These are phyloP conservation scores for Bombylius major DNA, from an alignment of 2,888 invertebrate genomes.

Conservation along the genomic window DNA sequence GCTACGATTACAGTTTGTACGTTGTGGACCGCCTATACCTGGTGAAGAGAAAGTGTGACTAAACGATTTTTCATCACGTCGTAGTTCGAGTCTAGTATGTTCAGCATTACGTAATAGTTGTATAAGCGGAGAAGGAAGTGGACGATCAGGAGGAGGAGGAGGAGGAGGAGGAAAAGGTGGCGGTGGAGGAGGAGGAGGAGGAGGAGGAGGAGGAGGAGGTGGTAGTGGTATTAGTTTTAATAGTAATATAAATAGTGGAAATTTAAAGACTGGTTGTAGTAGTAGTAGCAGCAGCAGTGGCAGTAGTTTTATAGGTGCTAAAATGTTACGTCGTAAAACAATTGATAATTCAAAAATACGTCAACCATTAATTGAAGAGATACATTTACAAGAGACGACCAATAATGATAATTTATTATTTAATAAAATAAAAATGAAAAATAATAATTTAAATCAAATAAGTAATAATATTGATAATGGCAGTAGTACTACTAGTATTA, in stretches of 20 bases:
- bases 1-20: slow-evolving; percentile 58
- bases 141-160: not conserved
- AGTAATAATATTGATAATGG: too few relatives aligned
- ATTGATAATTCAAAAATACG: slow-evolving; percentile 27
- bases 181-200: not conserved
- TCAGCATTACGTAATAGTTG: not conserved
- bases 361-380: slow-evolving; percentile 30
- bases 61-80: slow-evolving; percentile 37
- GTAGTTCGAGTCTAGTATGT: slow-evolving; percentile 24
- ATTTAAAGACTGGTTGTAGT: slow-evolving; percentile 1
- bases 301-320: slow-evolving; percentile 13
- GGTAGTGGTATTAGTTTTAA: slow-evolving; percentile 13
- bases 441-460: too few relatives aligned
- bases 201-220: slow-evolving; percentile 3
- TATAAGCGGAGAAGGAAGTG: slow-evolving; percentile 11
- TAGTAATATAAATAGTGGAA: not conserved
- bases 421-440: too few relatives aligned
- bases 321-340: slow-evolving; percentile 29
- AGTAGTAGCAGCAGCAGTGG: not conserved
- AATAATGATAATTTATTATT: not conserved
- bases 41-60: slow-evolving; percentile 78
- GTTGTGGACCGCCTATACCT: slow-evolving; percentile 53
- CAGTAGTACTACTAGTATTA: too few relatives aligned
- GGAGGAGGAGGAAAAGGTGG: slow-evolving; percentile 9
- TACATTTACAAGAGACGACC: not conserved